Evolutionary conservation across 1,140 invertebrate genomes (phyloP).

Genomic region (Hesperophylax magnus): DNA sequence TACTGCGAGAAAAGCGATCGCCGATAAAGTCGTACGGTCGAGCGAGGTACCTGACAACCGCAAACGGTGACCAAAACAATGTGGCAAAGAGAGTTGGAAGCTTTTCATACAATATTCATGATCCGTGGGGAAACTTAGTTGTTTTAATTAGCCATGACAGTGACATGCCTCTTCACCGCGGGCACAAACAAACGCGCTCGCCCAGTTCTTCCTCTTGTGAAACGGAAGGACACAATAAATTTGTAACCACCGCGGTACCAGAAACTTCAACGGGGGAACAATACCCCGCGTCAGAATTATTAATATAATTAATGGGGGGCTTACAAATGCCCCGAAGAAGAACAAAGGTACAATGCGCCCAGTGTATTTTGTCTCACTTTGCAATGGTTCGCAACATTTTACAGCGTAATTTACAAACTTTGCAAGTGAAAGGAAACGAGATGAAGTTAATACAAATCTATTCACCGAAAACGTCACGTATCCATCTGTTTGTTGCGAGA

Average conservation of each 20-base stretch:
- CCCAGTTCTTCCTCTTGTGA: neutral
- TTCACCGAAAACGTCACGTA: neutral
- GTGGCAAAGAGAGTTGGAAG: slow-evolving; percentile 1
- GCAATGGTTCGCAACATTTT: neutral
- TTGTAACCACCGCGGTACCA: slow-evolving; percentile 4
- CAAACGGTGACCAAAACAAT: slow-evolving; percentile 14
- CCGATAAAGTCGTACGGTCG: neutral
- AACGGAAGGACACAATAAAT: slow-evolving; percentile 39
- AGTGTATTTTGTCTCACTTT: slow-evolving; percentile 9
- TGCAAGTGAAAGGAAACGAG: neutral
- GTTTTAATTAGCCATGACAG: slow-evolving; percentile 44
- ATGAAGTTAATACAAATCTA: neutral
- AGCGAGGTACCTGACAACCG: neutral
- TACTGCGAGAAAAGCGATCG: neutral
- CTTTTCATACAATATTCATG: slow-evolving; percentile 47
- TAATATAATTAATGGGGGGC: slow-evolving; percentile 36
- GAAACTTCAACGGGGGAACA: slow-evolving; percentile 24
- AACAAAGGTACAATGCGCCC: slow-evolving; percentile 9
- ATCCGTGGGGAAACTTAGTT: slow-evolving; percentile 24
- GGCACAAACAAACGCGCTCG: neutral
- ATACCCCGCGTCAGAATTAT: slow-evolving; percentile 31
- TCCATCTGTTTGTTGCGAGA: neutral
- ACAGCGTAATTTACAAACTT: neutral
- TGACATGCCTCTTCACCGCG: slow-evolving; percentile 4
- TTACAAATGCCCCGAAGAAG: slow-evolving; percentile 5